Conservation (phyloP, 2,113 vertebrate species). For the Ptychochromis oligacanthus region DNA sequence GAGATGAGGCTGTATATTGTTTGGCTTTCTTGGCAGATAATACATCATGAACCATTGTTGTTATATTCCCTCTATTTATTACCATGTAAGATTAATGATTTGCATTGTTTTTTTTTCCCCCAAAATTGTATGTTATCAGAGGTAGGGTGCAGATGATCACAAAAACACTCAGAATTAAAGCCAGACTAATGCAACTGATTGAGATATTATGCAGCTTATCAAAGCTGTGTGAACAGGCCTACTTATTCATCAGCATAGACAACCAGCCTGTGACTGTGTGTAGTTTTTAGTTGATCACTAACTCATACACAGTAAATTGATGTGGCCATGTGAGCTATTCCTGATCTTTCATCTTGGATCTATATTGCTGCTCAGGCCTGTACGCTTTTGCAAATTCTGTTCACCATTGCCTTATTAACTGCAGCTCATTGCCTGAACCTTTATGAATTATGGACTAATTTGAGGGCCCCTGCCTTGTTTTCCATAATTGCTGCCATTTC, state of each 20-base stretch:
- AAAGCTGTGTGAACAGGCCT: not conserved
- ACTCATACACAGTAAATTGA: not conserved
- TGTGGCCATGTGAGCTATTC: not conserved
- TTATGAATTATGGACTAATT: conserved; percentile 65
- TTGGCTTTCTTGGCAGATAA: not conserved
- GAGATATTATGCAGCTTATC: not conserved
- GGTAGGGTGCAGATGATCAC: not conserved
- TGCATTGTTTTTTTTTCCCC: not conserved
- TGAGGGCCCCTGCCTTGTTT: conserved; percentile 50
- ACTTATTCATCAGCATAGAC: not conserved
- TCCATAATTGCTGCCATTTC: conserved; percentile 63
- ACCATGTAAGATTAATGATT: not conserved
- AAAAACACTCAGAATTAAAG: not conserved
- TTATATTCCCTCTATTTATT: not conserved
- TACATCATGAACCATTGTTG: not conserved
- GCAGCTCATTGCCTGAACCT: conserved; percentile 30
- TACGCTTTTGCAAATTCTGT: not conserved
- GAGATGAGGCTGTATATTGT: no score
- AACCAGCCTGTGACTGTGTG: not conserved
- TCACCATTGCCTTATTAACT: conserved; percentile 37
- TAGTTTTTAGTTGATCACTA: not conserved
- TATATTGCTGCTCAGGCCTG: conserved; percentile 1
- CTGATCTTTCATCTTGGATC: conserved; percentile 9
- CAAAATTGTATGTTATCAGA: not conserved
- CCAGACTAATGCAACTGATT: not conserved